Conservation (phyloP, 2,113 vertebrate species). For the Pseudopipra pipra region DNA sequence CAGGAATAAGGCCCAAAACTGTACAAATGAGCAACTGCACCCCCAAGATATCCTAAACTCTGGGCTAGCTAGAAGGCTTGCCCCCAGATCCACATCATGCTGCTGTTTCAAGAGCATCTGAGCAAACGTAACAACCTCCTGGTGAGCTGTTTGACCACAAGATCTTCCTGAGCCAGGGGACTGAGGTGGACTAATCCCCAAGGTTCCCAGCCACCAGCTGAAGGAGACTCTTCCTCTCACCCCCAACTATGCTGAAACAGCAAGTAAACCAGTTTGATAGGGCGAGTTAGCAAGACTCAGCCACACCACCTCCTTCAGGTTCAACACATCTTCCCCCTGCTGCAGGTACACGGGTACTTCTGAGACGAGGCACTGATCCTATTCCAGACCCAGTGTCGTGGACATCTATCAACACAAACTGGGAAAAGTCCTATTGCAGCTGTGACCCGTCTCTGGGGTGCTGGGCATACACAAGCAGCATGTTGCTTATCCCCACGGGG, state of each 20-base stretch:
- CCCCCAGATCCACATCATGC: background rate
- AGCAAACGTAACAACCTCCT: background rate
- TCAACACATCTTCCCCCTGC: background rate
- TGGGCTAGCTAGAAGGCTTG: background rate
- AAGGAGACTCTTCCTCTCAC: background rate
- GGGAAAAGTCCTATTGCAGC: background rate
- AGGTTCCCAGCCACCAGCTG: background rate
- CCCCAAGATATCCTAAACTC: background rate
- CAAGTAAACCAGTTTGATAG: background rate
- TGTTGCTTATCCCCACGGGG: fast-evolving
- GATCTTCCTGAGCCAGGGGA: background rate
- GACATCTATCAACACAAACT: too few species aligned
- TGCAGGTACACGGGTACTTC: background rate
- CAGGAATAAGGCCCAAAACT: background rate
- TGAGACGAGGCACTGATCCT: background rate
- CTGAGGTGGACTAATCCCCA: background rate
- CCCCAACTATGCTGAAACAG: background rate
- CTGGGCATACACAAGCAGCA: background rate
- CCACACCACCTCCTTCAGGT: background rate
- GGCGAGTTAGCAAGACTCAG: background rate
- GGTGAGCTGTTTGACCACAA: too few species aligned
- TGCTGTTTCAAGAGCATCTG: background rate
- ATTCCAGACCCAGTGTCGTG: fast-evolving
- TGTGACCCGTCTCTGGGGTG: too few species aligned
- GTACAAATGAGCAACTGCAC: background rate